Evolutionary conservation across 2,797 vertebrate species (phyloP).

Genomic region (Phrynocephalus guinanensis): DNA sequence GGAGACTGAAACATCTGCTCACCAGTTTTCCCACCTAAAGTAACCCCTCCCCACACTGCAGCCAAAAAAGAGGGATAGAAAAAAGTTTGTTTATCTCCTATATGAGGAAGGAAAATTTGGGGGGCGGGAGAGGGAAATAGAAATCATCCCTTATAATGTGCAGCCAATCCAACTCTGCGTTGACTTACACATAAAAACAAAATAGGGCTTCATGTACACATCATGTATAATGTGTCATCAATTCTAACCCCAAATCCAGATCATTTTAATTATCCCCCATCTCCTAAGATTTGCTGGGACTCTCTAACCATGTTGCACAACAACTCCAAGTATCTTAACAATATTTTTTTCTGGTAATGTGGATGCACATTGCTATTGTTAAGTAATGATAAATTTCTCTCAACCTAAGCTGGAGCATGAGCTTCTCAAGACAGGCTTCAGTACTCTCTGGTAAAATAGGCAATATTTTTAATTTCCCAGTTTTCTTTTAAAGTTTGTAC

Average conservation of each 20-base stretch:
- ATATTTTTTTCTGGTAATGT: not conserved
- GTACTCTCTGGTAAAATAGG: not conserved
- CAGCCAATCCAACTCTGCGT: no score
- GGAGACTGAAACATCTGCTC: no score
- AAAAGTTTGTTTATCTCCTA: no score
- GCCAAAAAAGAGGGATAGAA: no score
- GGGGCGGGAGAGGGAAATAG: no score
- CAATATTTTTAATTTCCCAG: not conserved
- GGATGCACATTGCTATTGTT: not conserved
- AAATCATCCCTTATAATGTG: no score
- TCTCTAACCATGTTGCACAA: not conserved
- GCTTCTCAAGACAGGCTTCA: not conserved
- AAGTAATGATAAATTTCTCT: not conserved
- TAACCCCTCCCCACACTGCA: no score
- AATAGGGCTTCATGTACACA: not conserved
- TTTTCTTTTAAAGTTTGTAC: slow-evolving; percentile 8
- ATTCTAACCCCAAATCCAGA: not conserved
- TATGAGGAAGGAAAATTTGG: no score
- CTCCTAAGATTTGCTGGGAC: not conserved
- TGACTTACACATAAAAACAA: not conserved
- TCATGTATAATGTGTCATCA: not conserved
- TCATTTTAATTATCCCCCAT: not conserved
- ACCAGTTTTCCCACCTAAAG: no score
- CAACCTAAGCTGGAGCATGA: not conserved
- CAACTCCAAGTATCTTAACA: not conserved